Evolutionary conservation across 2,113 vertebrate genomes (phyloP).

Genomic region (Furnarius figulus): DNA sequence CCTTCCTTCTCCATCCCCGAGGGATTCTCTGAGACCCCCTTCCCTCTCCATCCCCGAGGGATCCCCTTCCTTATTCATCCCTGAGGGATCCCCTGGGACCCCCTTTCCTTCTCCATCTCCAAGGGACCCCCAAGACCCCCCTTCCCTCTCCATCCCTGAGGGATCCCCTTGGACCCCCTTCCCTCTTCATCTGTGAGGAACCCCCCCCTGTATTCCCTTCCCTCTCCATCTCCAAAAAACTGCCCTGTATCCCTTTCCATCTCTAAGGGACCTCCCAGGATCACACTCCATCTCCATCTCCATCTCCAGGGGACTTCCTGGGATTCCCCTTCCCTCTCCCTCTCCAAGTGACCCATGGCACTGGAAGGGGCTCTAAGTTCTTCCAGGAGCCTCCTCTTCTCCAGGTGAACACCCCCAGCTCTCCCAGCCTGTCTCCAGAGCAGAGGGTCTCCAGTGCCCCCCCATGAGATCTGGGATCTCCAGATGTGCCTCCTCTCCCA

Average conservation of each 20-base stretch:
- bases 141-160: too few relatives aligned
- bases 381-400: background rate
- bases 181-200: background rate
- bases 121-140: too few relatives aligned
- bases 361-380: background rate
- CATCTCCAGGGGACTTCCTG: background rate
- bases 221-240: too few relatives aligned
- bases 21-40: too few relatives aligned
- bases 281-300: too few relatives aligned
- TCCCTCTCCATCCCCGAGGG: too few relatives aligned
- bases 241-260: background rate
- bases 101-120: too few relatives aligned
- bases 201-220: too few relatives aligned
- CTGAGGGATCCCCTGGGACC: too few relatives aligned
- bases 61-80: too few relatives aligned
- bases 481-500: background rate
- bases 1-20: too few relatives aligned
- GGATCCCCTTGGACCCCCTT: too few relatives aligned
- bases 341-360: background rate
- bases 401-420: background rate
- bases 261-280: background rate
- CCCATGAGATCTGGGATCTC: rapidly evolving
- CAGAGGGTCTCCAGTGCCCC: background rate
- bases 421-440: background rate
- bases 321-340: background rate